Evolutionary conservation across 2,113 vertebrate species (phyloP), one percentile per base, ranked within the genome.

Genomic region (Mus pahari): DNA sequence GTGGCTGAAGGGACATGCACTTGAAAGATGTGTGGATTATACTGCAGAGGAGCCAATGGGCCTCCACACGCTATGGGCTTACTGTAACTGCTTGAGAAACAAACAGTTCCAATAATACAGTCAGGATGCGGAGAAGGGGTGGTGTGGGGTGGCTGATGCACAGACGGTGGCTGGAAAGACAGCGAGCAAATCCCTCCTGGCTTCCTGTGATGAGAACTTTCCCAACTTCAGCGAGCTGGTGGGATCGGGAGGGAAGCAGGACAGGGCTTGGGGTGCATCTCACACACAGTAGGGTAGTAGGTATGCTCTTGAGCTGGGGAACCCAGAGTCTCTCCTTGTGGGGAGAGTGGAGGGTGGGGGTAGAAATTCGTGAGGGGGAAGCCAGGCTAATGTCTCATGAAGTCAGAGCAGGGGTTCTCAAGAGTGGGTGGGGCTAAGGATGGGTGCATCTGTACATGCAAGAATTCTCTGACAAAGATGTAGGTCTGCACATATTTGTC

Each of bases 71-170:
- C 95, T 81, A 7, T 6, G n/a, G 60, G 89, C 89, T 97, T 98
- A 96, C 97, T 97, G 97, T 96, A 98, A 98, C 92, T 97, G 81
- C 96, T 97, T 89, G 94, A 96, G 96, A 97, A 97, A 94, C 96
- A 97, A 97, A 95, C 92, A 96, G 78, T 98, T 98, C 94, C 97
- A 97, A 97, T 98, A 97, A 98, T 82, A 71, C 70, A 78, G 87
- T 58, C 5, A 5, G 94, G 94, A 90, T 53, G 89, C 87, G 82
- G 94, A 86, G 91, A 96, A 96, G 78, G 88, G 82, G 79, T 78
- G 71, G 86, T 17, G 48, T 70, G 42, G 87, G 88, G 68, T 71
- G 55, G 45, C n/a, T 58, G 92, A 84, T 31, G 68, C 33, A 42
- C 82, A 86, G 7, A 19, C 0, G 91, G 82, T 36, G 71, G 92